Base-by-base conservation (phyloP, 2,113 vertebrate genomes). In the Seriola dumerili region DNA sequence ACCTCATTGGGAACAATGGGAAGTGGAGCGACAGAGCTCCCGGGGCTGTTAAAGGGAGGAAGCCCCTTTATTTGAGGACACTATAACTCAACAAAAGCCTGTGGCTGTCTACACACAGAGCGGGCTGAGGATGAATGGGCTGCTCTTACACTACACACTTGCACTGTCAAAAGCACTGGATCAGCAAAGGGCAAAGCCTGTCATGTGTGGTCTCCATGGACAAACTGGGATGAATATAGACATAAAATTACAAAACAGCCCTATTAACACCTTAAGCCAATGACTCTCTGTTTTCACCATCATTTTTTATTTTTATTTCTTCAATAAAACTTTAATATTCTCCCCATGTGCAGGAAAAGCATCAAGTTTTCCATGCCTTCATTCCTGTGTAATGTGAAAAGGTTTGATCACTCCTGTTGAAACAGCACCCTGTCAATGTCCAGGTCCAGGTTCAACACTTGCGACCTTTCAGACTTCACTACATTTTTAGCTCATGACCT, bases 1-100 rank as follows among this genome's bases (percentile, higher is more conserved):
- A 95, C 76, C 92, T 95, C 90, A 92, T 94, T 90, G 92, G 85
- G 89, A 90, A 95, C 94, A 95, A 95, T 93, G 76, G 91, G 86
- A 88, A 91, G 86, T 90, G 78, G 85, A 90, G 87, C 70, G 40
- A 76, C 89, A 89, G 87, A 89, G 91, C 88, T 93, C 90, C 91
- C 83, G 83, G 88, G 91, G 91, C 92, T 92, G 91, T 95, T 95
- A 92, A 92, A 89, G 76, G 87, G 90, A 95, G 95, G 94, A 95
- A 95, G 91, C 89, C 74, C 89, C 90, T 95, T 95, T 95, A 95
- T 95, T 94, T 91, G 83, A 89, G 79, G 92, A 93, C 85, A 89
- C 92, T 91, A 92, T 93, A 93, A 94, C 85, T 92, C 87, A 90
- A 95, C 94, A 95, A 94, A 95, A 93, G 93, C 93, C 87, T 91